Base-by-base conservation (phyloP, 2,113 vertebrate genomes). In the Cynoglossus semilaevis region DNA sequence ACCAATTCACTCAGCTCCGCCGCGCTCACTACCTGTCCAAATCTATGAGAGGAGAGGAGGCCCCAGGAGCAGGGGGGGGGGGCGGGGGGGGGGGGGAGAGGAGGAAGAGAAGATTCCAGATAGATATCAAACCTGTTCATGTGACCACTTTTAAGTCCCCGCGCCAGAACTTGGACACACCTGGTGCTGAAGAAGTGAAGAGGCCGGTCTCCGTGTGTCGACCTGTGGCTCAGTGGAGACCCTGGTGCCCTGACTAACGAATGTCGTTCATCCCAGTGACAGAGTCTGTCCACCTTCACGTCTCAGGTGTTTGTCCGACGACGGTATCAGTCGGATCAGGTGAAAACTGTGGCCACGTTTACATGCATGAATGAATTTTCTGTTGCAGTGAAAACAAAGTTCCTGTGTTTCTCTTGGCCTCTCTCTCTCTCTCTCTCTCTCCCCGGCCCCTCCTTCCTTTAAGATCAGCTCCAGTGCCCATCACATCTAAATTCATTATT, bases 401-500 rank as follows among this genome's bases (percentile, higher is more conserved):
- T 74, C 60, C 56, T 71, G 45, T 61, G 58, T 66, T 52, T 80
- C 77, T 74, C 67, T 64, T 43, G 18, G 71, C 69, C 65, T 76
- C 63, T 40, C 72, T 61, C 37, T 7, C 49, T 68, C 12, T 73
- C 65, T 73, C 59, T 48, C 60, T 64, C 48, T 60, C 63, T 81
- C 69, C 74, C 59, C 45, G 50, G 64, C 63, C 35, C 10, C 12
- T 55, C 34, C n/a, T 36, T 50, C 38, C 63, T 63, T 70, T 49
- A 74, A 82, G 85, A 85, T 88, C 78, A 83, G 85, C 85, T 83
- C 68, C 83, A 85, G 76, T 79, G 87, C 85, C 82, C 79, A 81
- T 87, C 81, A 72, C 79, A 87, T 88, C 80, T 86, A 85, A 85
- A 88, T 86, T 88, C 83, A 87, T 88, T 85, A 85, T 59, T 67